Evolutionary conservation across 23 tunicate genomes (phyloP).

Genomic region (Diplosoma virens): DNA sequence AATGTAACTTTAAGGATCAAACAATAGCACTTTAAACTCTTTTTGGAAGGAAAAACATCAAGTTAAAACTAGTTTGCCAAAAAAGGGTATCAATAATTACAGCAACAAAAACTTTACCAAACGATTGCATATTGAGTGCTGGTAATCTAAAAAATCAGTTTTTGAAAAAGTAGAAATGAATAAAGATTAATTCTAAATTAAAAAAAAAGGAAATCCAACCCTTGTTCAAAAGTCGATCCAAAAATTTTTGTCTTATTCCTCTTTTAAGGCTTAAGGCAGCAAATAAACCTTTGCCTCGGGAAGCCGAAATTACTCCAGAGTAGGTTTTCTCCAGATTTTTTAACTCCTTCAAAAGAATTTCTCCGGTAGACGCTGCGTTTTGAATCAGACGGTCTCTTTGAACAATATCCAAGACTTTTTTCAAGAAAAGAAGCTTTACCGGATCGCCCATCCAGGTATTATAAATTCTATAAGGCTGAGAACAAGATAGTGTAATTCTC

Average conservation of each 20-base stretch:
- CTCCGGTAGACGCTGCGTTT: constrained; percentile 21
- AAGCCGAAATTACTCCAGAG: neutral
- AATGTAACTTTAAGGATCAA: no score
- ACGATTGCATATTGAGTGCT: no score
- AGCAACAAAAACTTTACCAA: no score
- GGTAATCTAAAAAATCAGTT: no score
- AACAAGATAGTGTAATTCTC: neutral
- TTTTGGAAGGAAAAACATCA: no score
- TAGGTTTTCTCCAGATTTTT: constrained; percentile 26
- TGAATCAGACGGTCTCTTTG: constrained; percentile 8
- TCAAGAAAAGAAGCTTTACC: constrained; percentile 39
- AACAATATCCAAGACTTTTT: constrained; percentile 37
- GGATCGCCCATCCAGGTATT: constrained; percentile 90
- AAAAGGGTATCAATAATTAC: no score
- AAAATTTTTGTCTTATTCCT: constrained; percentile 25
- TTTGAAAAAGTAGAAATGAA: no score
- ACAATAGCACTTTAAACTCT: no score
- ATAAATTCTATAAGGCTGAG: constrained; percentile 43
- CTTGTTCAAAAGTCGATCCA: constrained; percentile 21
- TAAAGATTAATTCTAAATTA: no score
- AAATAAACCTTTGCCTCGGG: constrained; percentile 50
- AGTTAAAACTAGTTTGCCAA: no score
- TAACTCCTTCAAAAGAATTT: constrained; percentile 30
- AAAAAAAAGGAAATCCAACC: no score
- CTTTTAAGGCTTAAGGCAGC: constrained; percentile 5